Base-by-base conservation (phyloP, 2,888 invertebrate genomes). In the Dendrolimus pini region DNA sequence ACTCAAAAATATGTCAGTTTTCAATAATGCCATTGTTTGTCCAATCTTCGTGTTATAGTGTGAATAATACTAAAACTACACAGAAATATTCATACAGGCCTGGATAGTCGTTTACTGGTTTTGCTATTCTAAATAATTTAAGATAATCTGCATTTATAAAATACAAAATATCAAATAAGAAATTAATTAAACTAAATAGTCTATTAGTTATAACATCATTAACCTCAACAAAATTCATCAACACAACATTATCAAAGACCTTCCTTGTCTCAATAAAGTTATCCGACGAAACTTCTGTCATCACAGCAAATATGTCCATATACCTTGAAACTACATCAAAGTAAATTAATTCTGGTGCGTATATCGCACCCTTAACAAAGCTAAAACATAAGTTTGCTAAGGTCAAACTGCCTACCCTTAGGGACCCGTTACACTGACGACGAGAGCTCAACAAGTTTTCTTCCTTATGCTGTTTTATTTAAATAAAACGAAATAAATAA, bases 341-440 rank as follows among this genome's bases (percentile, higher is more conserved):
- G 61, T 65, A 61, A 61, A 66, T 65, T 61, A 62, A 66, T 63
- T 56, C 61, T 55, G 57, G 58, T 61, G 55, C 62, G 58, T 59
- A 58, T 61, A 59, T 56, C 62, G 62, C 62, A 62, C 61, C 64
- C 58, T 59, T 53, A 59, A 60, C 58, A 59, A 9, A 54, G 56
- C 57, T 61, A 59, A 61, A 65, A 64, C 66, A 60, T 64, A 62
- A 63, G 64, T 63, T 63, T 55, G 54, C 56, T 55, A 56, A 47
- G 57, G 56, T 55, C 54, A 54, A 61, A 55, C 59, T 59, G 13
- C 54, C 54, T 57, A 13, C 57, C 47, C 52, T 9, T 47, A 47
- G 47, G 47, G 47, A 47, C 47, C 9, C 47, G 47, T 47, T 47
- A 47, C 1, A 47, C 47, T 12, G 47, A 47, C 47, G 9, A 10